These are phyloP conservation scores for Halictus quadricinctus DNA, from an alignment of 2,888 invertebrate genomes.

Conservation along the genomic window DNA sequence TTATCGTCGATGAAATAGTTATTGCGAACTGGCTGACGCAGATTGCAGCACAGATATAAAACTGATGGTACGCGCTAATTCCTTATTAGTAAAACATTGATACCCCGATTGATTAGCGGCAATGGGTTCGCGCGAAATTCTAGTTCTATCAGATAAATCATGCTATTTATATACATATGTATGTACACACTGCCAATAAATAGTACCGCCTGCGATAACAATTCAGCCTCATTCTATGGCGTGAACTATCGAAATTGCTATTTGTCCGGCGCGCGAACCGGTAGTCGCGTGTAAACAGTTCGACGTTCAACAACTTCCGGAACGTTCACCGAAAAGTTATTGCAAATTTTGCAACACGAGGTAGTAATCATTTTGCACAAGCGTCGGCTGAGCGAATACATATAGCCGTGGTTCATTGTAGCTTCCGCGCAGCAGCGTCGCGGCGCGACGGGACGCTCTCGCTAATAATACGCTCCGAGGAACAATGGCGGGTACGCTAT, in stretches of 20 bases:
- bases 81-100: conserved; percentile 64
- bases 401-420: background rate
- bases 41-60: conserved; percentile 35
- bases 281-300: background rate
- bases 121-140: conserved; percentile 34
- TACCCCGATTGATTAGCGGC: conserved; percentile 44
- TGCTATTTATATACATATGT: conserved; percentile 10
- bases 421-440: background rate
- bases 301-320: background rate
- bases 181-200: background rate
- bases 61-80: conserved; percentile 61
- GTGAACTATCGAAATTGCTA: background rate
- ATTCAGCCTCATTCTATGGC: background rate
- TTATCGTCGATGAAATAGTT: conserved; percentile 41
- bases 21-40: background rate
- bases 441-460: background rate
- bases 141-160: conserved; percentile 32
- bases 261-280: background rate
- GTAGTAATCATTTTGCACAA: background rate
- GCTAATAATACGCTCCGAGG: background rate
- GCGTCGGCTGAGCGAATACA: background rate
- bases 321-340: background rate
- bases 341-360: background rate
- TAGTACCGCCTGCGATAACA: background rate
- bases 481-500: conserved; percentile 4